These are phyloP conservation scores for Pteropus alecto DNA, from an alignment of 2,113 vertebrate species.

Conservation along the genomic window DNA sequence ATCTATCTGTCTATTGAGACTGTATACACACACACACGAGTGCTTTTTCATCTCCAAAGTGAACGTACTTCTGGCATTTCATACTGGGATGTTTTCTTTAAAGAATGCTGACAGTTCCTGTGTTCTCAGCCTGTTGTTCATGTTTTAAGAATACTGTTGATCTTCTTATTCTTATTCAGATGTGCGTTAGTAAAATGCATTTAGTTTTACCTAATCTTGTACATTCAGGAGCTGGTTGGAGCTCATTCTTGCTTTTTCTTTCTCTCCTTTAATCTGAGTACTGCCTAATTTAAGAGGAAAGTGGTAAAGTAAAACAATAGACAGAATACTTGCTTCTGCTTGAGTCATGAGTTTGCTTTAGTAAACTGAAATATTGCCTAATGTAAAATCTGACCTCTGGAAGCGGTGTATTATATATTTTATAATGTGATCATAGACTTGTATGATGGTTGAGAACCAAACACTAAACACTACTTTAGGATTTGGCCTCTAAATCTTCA, in stretches of 20 bases:
- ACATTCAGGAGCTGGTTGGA: neutral
- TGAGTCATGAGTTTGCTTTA: conserved; percentile 59
- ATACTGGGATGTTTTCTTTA: conserved; percentile 22
- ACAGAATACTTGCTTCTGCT: conserved; percentile 40
- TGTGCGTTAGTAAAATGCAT: conserved; percentile 23
- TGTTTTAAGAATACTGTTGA: conserved; percentile 21
- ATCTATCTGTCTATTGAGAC: neutral
- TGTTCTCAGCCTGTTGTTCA: conserved; percentile 32
- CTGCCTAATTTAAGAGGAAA: conserved; percentile 37
- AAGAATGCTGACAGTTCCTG: conserved; percentile 35
- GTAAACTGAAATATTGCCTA: conserved; percentile 41
- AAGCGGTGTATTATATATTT: neutral
- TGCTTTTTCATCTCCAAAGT: conserved; percentile 38
- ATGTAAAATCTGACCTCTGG: conserved; percentile 47
- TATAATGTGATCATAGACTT: neutral
- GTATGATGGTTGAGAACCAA: neutral
- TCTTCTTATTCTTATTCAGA: neutral
- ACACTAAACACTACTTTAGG: neutral
- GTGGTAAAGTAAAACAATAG: neutral
- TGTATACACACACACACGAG: neutral
- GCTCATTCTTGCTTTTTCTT: neutral
- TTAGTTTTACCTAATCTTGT: conserved; percentile 5
- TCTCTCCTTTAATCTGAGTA: neutral
- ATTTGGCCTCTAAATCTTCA: neutral
- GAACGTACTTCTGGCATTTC: conserved; percentile 19